A percentile compares a stretch with the other conserved stretches of the same genome.
These are phyloP conservation scores for Lepus americanus DNA, from an alignment of 2,113 vertebrate species.

Conservation along the genomic window DNA sequence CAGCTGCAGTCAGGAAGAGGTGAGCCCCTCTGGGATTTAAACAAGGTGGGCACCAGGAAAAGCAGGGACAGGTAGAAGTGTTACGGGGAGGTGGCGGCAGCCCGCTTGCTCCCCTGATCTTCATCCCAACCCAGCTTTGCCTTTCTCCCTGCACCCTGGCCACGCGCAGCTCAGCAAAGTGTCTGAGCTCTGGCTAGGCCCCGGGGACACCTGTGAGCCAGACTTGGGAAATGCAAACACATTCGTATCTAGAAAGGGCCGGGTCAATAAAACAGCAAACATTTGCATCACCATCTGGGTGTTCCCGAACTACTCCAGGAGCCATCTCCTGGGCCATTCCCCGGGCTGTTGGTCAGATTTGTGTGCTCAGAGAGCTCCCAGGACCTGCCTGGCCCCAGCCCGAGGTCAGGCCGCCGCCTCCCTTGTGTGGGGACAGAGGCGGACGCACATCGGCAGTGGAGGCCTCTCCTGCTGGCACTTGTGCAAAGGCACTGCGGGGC, in stretches of 20 bases:
- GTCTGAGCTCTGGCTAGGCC: no score
- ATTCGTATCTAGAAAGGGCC: constrained; percentile 61
- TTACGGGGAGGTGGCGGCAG: not conserved
- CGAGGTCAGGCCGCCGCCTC: not conserved
- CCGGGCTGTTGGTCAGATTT: not conserved
- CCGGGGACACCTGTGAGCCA: constrained; percentile 26
- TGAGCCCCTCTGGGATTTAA: not conserved
- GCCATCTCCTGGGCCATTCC: not conserved
- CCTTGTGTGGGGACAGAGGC: not conserved
- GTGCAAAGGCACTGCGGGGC: not conserved
- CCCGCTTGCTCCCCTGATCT: not conserved
- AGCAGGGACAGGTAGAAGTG: not conserved
- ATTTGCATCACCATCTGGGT: constrained; percentile 57
- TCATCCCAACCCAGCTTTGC: not conserved
- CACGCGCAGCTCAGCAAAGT: no score
- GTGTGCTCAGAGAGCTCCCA: not conserved
- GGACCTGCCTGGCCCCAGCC: not conserved
- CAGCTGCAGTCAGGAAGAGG: not conserved
- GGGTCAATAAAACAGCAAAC: constrained; percentile 57
- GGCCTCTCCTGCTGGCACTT: not conserved
- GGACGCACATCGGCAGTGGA: not conserved
- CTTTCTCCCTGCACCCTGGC: not conserved
- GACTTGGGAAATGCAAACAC: constrained; percentile 78
- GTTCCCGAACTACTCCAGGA: constrained; percentile 37
- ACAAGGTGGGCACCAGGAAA: not conserved